Evolutionary conservation across 2,113 vertebrate species (phyloP).

Genomic region (Spheniscus mendiculus): DNA sequence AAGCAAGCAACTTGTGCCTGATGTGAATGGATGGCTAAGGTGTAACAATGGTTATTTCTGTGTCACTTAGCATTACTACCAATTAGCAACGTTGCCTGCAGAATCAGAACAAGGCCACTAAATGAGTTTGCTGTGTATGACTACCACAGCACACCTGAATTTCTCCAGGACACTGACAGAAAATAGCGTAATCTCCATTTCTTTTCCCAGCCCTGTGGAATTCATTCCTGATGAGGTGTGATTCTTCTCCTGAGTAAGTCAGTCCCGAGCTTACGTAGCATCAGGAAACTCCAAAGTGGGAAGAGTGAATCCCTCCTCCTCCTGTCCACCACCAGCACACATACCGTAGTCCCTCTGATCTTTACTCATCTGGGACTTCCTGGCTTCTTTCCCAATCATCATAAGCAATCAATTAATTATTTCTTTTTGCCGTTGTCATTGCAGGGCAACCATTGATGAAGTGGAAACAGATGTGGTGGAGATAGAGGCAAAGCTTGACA

Average conservation of each 20-base stretch:
- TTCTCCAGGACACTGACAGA: neutral
- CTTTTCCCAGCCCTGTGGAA: neutral
- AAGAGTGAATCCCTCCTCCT: neutral
- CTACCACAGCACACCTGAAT: neutral
- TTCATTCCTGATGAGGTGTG: neutral
- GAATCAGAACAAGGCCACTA: neutral
- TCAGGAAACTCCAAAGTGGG: neutral
- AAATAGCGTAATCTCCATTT: neutral
- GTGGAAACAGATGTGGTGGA: conserved; percentile 97
- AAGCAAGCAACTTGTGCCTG: neutral
- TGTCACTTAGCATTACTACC: neutral
- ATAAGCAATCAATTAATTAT: neutral
- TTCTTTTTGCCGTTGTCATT: conserved; percentile 13
- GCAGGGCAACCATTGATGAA: conserved; percentile 94
- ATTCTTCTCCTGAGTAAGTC: neutral
- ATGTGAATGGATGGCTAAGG: neutral
- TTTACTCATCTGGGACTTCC: neutral
- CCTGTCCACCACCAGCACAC: neutral
- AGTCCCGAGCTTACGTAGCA: fast-evolving
- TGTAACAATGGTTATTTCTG: neutral
- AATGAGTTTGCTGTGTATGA: neutral
- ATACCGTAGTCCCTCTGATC: neutral
- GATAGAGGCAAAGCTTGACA: conserved; percentile 95
- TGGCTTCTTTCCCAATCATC: neutral
- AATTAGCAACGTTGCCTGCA: neutral